Base-by-base conservation (phyloP, 2,888 invertebrate species). In the Agriotes lineatus region DNA sequence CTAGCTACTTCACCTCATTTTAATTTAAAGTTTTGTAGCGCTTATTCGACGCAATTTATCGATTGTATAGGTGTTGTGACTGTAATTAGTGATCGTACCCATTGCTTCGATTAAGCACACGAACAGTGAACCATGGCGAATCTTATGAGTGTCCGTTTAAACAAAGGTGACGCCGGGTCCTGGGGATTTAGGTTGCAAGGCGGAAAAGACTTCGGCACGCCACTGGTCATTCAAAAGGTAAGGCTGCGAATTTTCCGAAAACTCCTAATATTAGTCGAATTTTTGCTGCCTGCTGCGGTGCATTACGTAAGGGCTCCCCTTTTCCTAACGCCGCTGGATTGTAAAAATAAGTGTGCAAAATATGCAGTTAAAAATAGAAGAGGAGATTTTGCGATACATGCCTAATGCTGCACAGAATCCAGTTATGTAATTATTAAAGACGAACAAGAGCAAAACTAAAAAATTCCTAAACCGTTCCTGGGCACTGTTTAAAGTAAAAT, bases 141-240 rank as follows among this genome's bases (percentile, higher is more conserved):
- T 88, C 87, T 94, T 84, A 88, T 95, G 85, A 94, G 92, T 88
- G 91, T 96, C 86, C 93, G 94, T 85, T 88, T 97, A 82, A 91
- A 90, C 82, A 92, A 96, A 85, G 91, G 91, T 82, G 95, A 94
- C 82, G 91, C 91, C 75, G 91, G 94, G 84, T 94, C 95, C 64
- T 92, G 96, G 90, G 97, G 97, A 77, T 96, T 97, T 86, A 90
- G 96, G 80, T 89, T 97, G 74, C 96, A 96, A 85, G 96, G 96
- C 74, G 96, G 96, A 77, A 94, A 93, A 86, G 96, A 97, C 87
- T 96, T 96, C 84, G 95, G 93, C 79, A 91, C 94, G 77, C 96
- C 96, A 35, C 90, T 96, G 76, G 90, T 94, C 82, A 92, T 97
- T 74, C 96, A 96, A 85, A 96, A 96, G 93, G 96, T 96, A 87